Percentiles rank a stretch among this genome's conserved stretches.
Conservation (phyloP, 2,888 invertebrate species). For the Neocrepidodera transversa region DNA sequence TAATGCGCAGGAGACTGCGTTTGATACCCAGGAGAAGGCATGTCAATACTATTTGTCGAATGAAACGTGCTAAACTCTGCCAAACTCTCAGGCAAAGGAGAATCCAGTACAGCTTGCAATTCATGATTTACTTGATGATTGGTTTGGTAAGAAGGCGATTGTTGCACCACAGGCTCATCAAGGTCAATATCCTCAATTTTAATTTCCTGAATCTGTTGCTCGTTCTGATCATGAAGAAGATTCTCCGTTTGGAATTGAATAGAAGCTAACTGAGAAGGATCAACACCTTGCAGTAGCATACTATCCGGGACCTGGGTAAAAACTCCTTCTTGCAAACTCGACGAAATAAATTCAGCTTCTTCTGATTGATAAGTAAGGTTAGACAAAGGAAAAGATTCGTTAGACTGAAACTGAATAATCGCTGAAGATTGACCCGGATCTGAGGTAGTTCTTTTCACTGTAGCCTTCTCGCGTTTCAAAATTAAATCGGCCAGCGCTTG, state of each 20-base stretch:
- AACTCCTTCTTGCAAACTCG: conserved; percentile 78
- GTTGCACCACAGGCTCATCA: conserved; percentile 61
- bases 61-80: conserved; percentile 86
- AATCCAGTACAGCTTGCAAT: conserved; percentile 78
- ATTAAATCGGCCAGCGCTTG: conserved; percentile 80
- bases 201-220: conserved; percentile 71
- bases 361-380: conserved; percentile 71
- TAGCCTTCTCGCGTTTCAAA: conserved; percentile 74
- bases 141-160: conserved; percentile 61
- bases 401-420: conserved; percentile 68
- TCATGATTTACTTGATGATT: conserved; percentile 71
- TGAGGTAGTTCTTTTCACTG: conserved; percentile 77
- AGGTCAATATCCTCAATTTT: conserved; percentile 69
- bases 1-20: conserved; percentile 60
- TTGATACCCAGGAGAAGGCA: conserved; percentile 60
- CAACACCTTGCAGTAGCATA: conserved; percentile 71
- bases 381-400: conserved; percentile 68
- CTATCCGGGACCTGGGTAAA: conserved; percentile 75
- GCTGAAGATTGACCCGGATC: conserved; percentile 67
- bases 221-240: conserved; percentile 68
- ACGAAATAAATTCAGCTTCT: conserved; percentile 68
- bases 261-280: conserved; percentile 66
- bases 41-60: conserved; percentile 58
- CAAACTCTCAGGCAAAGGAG: conserved; percentile 78
- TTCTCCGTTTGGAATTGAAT: conserved; percentile 60